Evolutionary conservation across 92 coral and sea anemone species (phyloP).

Genomic region (Phenganax subtilis): DNA sequence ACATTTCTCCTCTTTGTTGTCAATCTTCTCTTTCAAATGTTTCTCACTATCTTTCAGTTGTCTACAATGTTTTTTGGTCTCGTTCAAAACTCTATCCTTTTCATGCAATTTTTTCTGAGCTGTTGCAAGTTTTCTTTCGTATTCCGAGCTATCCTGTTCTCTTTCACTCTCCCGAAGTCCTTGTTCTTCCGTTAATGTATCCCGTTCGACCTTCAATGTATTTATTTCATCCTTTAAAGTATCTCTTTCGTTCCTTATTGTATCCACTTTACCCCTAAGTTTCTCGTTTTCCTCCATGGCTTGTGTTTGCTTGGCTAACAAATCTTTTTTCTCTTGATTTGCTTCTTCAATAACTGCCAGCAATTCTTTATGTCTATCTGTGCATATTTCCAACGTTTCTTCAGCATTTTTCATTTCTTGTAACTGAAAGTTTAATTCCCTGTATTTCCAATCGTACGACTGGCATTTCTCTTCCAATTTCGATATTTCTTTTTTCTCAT

Average conservation of each 20-base stretch:
- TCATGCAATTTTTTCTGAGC: conserved; percentile 40
- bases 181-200: background rate
- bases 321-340: conserved; percentile 14
- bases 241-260: conserved; percentile 36
- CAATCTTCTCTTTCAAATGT: conserved; percentile 54
- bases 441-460: conserved; percentile 7
- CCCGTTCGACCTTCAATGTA: background rate
- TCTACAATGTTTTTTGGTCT: conserved; percentile 72
- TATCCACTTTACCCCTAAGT: conserved; percentile 39
- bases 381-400: background rate
- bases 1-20: conserved; percentile 51
- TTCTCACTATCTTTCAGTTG: conserved; percentile 49
- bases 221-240: conserved; percentile 40
- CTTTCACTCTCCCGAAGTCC: conserved; percentile 1
- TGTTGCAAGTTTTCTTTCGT: conserved; percentile 4
- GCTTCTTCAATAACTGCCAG: conserved; percentile 38
- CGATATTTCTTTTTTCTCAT: conserved; percentile 1
- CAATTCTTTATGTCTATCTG: conserved; percentile 21
- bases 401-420: background rate
- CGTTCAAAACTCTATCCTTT: conserved; percentile 65
- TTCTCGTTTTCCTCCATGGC: conserved; percentile 37
- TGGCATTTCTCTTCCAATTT: conserved; percentile 14
- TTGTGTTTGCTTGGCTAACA: conserved; percentile 43
- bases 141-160: conserved; percentile 19
- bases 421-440: background rate